Base-by-base conservation (phyloP, 2,888 invertebrate species). In the Oasisia sp. region DNA sequence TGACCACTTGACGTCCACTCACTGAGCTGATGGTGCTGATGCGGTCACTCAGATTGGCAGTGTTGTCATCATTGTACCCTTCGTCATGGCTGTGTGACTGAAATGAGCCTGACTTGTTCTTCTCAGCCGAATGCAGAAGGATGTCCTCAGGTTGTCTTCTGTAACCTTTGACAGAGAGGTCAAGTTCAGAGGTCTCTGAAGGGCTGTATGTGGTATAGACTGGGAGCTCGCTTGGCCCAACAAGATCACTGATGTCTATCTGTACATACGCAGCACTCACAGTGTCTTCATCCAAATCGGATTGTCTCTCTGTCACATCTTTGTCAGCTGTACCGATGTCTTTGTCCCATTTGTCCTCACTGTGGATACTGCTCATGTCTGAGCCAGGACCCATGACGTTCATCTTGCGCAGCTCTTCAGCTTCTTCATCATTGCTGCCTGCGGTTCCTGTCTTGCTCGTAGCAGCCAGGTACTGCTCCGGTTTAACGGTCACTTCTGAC, bases 31-130 rank as follows among this genome's bases (percentile, higher is more conserved):
- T 74, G 74, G 14, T 74, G 74, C 74, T 74, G 0, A 74, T 27
- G 27, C n/a, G 74, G 27, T 74, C 74, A 74, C 74, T 74, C 74
- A 74, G 7, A 27, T 19, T 74, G 74, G 27, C 74, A 74, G 74
- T 74, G n/a, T 74, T 74, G 74, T 74, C 74, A 27, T 74, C 74
- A 74, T 74, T 74, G 74, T 74, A 74, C 74, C 74, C 74, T 74
- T 74, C 74, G 5, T 74, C 74, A 74, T 74, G 27, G 27, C 74
- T 74, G 74, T 74, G 74, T 74, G 74, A 74, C 27, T 74, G 74
- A 74, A 74, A 74, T 7, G 27, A 74, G 27, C 74, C n/a, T 19
- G 74, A 74, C 74, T 74, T 74, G 27, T 74, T 74, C 74, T 74
- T 74, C 74, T 74, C 27, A n/a, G 74, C 7, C 74, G 27, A 0